phyloP scores from a whole-genome alignment of 2,797 vertebrate genomes.

The Cyclopterus lumpus region DNA sequence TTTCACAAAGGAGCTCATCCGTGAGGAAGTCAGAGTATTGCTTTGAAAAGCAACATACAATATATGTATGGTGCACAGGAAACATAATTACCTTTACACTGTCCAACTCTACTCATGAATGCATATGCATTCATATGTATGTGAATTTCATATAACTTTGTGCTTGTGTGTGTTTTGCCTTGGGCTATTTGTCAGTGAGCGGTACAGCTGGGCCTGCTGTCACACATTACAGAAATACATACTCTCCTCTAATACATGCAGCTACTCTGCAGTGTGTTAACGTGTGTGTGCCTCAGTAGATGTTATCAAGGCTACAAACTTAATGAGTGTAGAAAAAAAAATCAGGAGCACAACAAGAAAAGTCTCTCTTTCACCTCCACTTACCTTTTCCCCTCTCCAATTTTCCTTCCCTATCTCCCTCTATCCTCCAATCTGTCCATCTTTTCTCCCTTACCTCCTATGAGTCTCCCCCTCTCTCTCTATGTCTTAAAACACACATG shows the following conservation, averaged over 20 bases:
- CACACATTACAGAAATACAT: slow-evolving; percentile 39
- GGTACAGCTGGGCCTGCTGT: slow-evolving; percentile 34
- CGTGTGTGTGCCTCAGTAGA: slow-evolving; percentile 30
- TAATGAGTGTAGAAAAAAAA: slow-evolving; percentile 41
- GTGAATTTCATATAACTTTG: slow-evolving; percentile 39
- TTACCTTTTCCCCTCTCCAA: slow-evolving; percentile 40
- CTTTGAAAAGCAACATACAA: slow-evolving; percentile 25
- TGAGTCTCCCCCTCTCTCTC: slow-evolving; percentile 21
- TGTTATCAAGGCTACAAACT: slow-evolving; percentile 43
- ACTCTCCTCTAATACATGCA: slow-evolving; percentile 31
- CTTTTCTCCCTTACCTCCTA: slow-evolving; percentile 28
- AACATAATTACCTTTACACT: slow-evolving; percentile 19
- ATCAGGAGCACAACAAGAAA: slow-evolving; percentile 36
- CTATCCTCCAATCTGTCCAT: slow-evolving; percentile 41
- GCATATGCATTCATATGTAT: slow-evolving; percentile 21
- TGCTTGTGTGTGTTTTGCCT: slow-evolving; percentile 42
- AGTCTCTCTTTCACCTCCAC: slow-evolving; percentile 38
- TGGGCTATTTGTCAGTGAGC: slow-evolving; percentile 56
- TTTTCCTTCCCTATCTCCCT: slow-evolving; percentile 26
- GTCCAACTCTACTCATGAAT: not conserved
- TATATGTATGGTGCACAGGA: not conserved
- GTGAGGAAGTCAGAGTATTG: not conserved
- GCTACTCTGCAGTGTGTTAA: slow-evolving; percentile 18
- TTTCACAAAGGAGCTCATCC: slow-evolving; percentile 22
- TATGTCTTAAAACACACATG: slow-evolving; percentile 67